These are phyloP conservation scores for Julus scandinavius DNA, from an alignment of 2,888 invertebrate genomes.

Conservation along the genomic window DNA sequence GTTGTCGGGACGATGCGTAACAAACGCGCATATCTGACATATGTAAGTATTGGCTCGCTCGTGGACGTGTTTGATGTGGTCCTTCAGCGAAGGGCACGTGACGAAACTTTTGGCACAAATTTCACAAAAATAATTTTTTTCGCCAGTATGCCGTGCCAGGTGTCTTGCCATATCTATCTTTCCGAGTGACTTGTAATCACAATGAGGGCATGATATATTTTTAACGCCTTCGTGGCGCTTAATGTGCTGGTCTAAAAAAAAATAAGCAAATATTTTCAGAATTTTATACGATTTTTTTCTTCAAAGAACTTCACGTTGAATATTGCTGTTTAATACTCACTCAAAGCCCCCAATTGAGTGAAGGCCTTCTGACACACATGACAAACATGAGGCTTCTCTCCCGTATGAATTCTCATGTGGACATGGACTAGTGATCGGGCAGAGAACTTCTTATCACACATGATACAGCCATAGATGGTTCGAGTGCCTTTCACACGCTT, in stretches of 20 bases:
- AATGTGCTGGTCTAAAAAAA: conserved; percentile 54
- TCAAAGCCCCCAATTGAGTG: conserved; percentile 89
- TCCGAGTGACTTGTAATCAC: conserved; percentile 56
- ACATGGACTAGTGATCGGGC: conserved; percentile 36
- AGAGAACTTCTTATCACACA: conserved; percentile 51
- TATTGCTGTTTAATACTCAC: conserved; percentile 7
- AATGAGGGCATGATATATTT: conserved; percentile 52
- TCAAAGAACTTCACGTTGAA: neutral
- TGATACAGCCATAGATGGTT: conserved; percentile 52
- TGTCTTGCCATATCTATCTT: conserved; percentile 56
- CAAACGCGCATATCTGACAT: conserved; percentile 60
- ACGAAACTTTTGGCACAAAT: conserved; percentile 91
- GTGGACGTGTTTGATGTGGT: conserved; percentile 70
- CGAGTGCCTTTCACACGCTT: conserved; percentile 49
- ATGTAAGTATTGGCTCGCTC: conserved; percentile 54
- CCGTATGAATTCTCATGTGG: conserved; percentile 90
- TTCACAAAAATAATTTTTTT: conserved; percentile 78
- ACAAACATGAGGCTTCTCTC: conserved; percentile 90
- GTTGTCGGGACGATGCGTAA: conserved; percentile 61
- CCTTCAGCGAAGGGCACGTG: conserved; percentile 90
- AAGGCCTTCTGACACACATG: conserved; percentile 88
- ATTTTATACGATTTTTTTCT: neutral
- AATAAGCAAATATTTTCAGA: neutral
- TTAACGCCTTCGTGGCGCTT: conserved; percentile 56
- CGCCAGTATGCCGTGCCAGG: conserved; percentile 57